Base-by-base conservation (phyloP, 1,140 invertebrate species). In the Drosophila lacteicornis region DNA sequence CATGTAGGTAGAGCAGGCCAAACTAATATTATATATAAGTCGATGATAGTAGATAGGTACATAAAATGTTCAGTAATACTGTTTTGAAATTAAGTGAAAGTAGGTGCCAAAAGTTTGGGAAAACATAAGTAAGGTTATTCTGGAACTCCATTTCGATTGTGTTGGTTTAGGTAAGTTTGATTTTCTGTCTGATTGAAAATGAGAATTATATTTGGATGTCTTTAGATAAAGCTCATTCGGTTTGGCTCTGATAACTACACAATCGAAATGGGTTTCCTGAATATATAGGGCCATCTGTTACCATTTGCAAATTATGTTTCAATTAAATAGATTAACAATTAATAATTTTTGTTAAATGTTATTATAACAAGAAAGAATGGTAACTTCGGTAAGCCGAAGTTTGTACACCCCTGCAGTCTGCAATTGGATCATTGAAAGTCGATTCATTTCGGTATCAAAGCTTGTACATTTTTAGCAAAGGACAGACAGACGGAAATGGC, bases 11-110 rank as follows among this genome's bases (percentile, higher is more conserved):
- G 50, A 76, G 45, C 19, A 76, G 66, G 51, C 46, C 27, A 70
- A 79, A 45, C 50, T 45, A 55, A 51, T 42, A 22, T 30, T 30
- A 30, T 30, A 30, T 50, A 36, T 51, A 75, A 50, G 38, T 43
- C 7, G 19, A 50, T 63, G 27, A 51, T 43, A 51, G 56, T 42
- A 47, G 53, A 11, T 69, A 85, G 77, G 47, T 55, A 69, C 63
- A 50, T 65, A 80, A 82, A 33, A 61, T 60, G 42, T 30, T 38
- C 25, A 61, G 50, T 77, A 85, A 85, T 86, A 82, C 75, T 86
- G 47, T 55, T 51, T 47, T 63, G 50, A 66, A 84, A 86, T 68
- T n/a, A 77, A 65, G 38, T 55, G 45, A n/a, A 63, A 69, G 22
- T 46, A 83, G n/a, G 22, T 15, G 56, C 57, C 50, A 51, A 30